Percentiles rank a stretch among this genome's conserved stretches.
phyloP scores from a whole-genome alignment of 2,888 invertebrate species.

The Stenodema calcarata region DNA sequence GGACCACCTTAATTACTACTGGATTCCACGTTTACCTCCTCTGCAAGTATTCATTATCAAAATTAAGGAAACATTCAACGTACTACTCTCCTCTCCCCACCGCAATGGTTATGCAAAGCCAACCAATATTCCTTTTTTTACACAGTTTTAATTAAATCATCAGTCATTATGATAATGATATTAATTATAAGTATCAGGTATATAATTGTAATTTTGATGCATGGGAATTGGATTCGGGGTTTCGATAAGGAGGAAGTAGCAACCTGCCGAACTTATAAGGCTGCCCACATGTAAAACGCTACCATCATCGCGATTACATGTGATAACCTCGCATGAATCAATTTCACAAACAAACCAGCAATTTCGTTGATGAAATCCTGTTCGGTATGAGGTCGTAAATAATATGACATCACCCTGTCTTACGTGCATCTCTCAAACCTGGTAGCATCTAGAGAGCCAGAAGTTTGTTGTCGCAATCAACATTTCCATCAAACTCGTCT shows the following conservation, averaged over 20 bases:
- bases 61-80: constrained; percentile 17
- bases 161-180: neutral
- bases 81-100: neutral
- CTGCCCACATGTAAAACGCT: too few relatives aligned
- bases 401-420: too few relatives aligned
- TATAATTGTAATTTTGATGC: neutral
- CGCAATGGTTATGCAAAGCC: neutral
- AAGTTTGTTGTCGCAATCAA: too few relatives aligned
- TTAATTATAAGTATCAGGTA: neutral
- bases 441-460: too few relatives aligned
- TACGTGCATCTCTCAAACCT: too few relatives aligned
- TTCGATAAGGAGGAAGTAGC: neutral
- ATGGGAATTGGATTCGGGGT: neutral
- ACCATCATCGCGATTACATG: too few relatives aligned
- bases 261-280: too few relatives aligned
- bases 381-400: too few relatives aligned
- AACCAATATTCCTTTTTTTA: neutral
- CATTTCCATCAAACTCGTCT: too few relatives aligned
- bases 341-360: too few relatives aligned
- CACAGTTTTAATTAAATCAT: neutral
- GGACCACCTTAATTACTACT: constrained; percentile 33
- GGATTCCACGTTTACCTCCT: constrained; percentile 16
- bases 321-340: too few relatives aligned
- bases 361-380: too few relatives aligned
- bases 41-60: constrained; percentile 36